Percentiles rank a stretch among this genome's conserved stretches.
phyloP scores from a whole-genome alignment of 2,797 vertebrate species.

The Chaetodon trifasciatus region DNA sequence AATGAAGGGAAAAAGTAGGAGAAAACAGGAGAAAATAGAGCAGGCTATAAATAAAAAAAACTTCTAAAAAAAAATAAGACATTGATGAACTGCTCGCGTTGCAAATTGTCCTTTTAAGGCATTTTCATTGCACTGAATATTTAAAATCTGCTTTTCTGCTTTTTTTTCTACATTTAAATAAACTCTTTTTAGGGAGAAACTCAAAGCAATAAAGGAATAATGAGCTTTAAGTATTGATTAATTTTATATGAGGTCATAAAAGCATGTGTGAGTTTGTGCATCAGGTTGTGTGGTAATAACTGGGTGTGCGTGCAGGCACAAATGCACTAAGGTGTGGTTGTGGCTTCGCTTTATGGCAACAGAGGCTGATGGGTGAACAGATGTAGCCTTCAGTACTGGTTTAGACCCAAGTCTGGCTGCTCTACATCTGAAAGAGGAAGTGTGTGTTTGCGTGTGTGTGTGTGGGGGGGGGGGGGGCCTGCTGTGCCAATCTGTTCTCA shows the following conservation, averaged over 20 bases:
- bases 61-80: background rate
- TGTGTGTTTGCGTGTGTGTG: slow-evolving; percentile 39
- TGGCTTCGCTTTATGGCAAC: slow-evolving; percentile 28
- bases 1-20: background rate
- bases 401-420: slow-evolving; percentile 58
- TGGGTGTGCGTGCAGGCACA: slow-evolving; percentile 25
- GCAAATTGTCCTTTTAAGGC: background rate
- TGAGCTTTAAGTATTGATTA: background rate
- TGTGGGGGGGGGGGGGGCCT: slow-evolving; percentile 20
- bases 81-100: fast-evolving
- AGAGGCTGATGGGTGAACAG: slow-evolving; percentile 53
- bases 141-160: background rate
- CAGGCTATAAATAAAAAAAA: background rate
- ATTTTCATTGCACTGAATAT: background rate
- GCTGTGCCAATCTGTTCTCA: slow-evolving; percentile 76
- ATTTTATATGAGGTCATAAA: background rate
- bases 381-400: slow-evolving; percentile 67
- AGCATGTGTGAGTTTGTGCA: background rate
- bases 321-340: slow-evolving; percentile 29
- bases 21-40: background rate
- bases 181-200: background rate
- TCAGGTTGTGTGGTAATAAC: slow-evolving; percentile 1
- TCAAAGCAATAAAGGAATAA: background rate
- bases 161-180: background rate
- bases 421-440: slow-evolving; percentile 60